phyloP scores from a whole-genome alignment of 2,113 vertebrate genomes.

The Callocephalon fimbriatum region DNA sequence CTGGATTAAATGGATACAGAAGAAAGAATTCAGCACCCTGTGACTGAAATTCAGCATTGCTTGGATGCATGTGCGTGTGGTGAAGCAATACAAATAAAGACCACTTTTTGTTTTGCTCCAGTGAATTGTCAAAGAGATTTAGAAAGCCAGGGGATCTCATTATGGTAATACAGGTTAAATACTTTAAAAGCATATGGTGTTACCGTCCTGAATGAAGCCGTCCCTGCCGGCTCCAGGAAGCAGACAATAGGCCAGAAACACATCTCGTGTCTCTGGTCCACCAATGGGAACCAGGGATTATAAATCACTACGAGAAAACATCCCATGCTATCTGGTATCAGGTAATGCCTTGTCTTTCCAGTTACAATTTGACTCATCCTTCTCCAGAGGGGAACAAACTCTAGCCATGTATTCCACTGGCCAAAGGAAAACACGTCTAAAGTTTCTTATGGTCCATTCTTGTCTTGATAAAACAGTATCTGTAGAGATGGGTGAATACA shows the following conservation, averaged over 20 bases:
- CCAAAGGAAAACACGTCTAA: neutral
- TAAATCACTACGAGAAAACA: constrained; percentile 11
- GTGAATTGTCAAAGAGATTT: constrained; percentile 52
- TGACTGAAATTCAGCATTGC: constrained; percentile 12
- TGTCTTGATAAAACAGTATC: neutral
- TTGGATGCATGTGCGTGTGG: neutral
- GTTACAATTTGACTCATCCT: constrained; percentile 27
- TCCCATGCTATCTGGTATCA: neutral
- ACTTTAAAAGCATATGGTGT: constrained; percentile 45
- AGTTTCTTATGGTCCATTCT: neutral
- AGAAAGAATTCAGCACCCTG: constrained; percentile 27
- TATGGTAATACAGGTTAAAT: constrained; percentile 67
- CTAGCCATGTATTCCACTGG: neutral
- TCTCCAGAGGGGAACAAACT: neutral
- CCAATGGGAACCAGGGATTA: constrained; percentile 6
- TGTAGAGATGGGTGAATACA: neutral
- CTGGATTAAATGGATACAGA: constrained; percentile 38
- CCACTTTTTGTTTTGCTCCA: constrained; percentile 53
- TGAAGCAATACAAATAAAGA: constrained; percentile 37
- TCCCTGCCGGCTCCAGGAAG: constrained; percentile 12
- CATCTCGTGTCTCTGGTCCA: neutral
- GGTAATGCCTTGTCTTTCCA: constrained; percentile 44
- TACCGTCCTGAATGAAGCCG: constrained; percentile 46
- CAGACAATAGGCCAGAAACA: constrained; percentile 43
- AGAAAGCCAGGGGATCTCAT: constrained; percentile 53